Conservation (phyloP, 2,797 vertebrate genomes). For the Mormyrus proboscirostris region DNA sequence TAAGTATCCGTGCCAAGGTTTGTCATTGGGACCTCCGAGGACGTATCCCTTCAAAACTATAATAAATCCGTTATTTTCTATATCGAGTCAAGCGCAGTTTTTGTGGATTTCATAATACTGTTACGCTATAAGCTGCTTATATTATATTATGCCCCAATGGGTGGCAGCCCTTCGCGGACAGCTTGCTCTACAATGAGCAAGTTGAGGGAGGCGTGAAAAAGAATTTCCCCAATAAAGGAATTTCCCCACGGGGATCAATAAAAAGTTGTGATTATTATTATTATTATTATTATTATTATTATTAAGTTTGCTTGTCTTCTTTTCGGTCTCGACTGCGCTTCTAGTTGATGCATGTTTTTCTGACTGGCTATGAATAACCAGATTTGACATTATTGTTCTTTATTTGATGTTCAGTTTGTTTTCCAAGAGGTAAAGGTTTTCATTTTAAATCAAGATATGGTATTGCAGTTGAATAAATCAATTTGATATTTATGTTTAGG, state of each 20-base stretch:
- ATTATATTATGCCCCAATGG: no score
- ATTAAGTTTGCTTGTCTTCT: neutral
- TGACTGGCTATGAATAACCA: neutral
- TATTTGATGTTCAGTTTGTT: neutral
- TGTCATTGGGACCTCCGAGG: neutral
- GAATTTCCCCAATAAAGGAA: no score
- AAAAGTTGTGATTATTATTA: no score
- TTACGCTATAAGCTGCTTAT: neutral
- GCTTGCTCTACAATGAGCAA: no score
- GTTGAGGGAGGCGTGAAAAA: no score
- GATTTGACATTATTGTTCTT: neutral
- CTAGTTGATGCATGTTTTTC: neutral
- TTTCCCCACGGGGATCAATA: no score
- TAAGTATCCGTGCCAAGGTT: constrained; percentile 59
- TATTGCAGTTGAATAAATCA: neutral
- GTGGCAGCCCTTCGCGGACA: no score
- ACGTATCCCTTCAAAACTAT: neutral
- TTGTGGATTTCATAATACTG: neutral
- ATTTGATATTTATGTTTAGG: neutral
- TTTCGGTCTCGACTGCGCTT: neutral
- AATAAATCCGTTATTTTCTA: neutral
- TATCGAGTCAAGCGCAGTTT: neutral
- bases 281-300: no score
- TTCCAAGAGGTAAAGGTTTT: neutral
- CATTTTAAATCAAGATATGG: neutral